Base-by-base conservation (phyloP, 2,888 invertebrate genomes). In the Andrena camellia region DNA sequence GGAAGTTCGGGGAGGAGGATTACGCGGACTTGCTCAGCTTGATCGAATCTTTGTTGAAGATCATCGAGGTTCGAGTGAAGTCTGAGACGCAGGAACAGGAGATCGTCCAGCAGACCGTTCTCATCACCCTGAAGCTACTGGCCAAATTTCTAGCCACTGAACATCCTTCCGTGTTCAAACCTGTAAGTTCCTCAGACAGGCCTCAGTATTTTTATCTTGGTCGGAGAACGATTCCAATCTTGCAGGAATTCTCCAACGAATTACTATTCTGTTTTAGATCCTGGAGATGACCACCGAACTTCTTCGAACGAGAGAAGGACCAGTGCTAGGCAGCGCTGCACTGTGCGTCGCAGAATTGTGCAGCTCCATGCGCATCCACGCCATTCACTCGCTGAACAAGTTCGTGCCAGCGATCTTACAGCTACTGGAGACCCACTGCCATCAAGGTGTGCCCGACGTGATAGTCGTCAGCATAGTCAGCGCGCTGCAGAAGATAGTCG, bases 61-160 rank as follows among this genome's bases (percentile, higher is more conserved):
- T 97, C 20, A 95, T 97, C 0, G 94, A 95, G 0, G 95, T 96
- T 10, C 94, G 95, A 60, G 92, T 92, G 6, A 94, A 94, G 66
- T 92, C 94, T n/a, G 91, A 93, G 1, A 93, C 93, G 50, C 96
- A 95, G 80, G 97, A 97, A 90, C 91, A 95, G 62, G 96, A 97
- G 87, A 93, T 96, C 23, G 96, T 97, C 84, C 97, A 97, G 89
- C 98, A 99, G 94, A 97, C 97, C 0, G 97, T 97, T 0, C 94
- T 99, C 35, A 95, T 98, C 60, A 97, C 97, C 0, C 93, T 99
- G 62, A 98, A 99, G 93, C 94, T 98, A 17, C 93, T 99, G n/a
- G 97, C 97, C 0, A 96, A 97, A 92, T 94, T 96, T 79, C 94
- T 98, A 64, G 97, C 97, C 0, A 90, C 95, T 0, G 95, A 96